Percentiles rank a stretch among this genome's conserved stretches.
These are phyloP conservation scores for Xenotilapia longispinis DNA, from an alignment of 2,113 vertebrate species.

Conservation along the genomic window DNA sequence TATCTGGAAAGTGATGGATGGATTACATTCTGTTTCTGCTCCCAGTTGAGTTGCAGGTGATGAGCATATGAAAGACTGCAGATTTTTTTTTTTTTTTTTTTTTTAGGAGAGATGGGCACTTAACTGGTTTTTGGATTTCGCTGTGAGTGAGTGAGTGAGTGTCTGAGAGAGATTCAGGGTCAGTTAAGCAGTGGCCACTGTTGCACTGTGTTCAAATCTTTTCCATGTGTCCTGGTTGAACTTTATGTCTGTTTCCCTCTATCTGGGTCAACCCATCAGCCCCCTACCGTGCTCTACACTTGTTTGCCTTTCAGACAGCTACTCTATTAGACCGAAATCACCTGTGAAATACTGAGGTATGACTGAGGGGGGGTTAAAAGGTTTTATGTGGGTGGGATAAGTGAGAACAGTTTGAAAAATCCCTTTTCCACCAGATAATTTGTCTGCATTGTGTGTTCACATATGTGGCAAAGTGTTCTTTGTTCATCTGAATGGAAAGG, in stretches of 20 bases:
- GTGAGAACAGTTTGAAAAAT: not conserved
- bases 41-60: not conserved
- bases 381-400: not conserved
- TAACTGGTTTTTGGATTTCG: not conserved
- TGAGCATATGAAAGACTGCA: not conserved
- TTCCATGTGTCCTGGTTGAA: slow-evolving; percentile 15
- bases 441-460: not conserved
- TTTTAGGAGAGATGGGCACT: not conserved
- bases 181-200: not conserved
- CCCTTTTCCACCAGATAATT: not conserved
- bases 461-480: not conserved
- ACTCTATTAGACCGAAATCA: not conserved
- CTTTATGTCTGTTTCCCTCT: slow-evolving; percentile 1
- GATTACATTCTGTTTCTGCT: not conserved
- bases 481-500: not conserved
- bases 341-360: slow-evolving; percentile 15
- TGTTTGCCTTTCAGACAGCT: slow-evolving; percentile 23
- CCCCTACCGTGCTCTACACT: not conserved
- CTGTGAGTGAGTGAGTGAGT: not conserved
- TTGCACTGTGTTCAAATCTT: not conserved
- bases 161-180: not conserved
- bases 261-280: slow-evolving; percentile 45
- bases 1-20: not conserved
- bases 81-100: not conserved
- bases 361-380: not conserved